Evolutionary conservation across 1,140 invertebrate genomes (phyloP), one percentile per base, ranked within the genome.

Genomic region (Trichonephila clavata): DNA sequence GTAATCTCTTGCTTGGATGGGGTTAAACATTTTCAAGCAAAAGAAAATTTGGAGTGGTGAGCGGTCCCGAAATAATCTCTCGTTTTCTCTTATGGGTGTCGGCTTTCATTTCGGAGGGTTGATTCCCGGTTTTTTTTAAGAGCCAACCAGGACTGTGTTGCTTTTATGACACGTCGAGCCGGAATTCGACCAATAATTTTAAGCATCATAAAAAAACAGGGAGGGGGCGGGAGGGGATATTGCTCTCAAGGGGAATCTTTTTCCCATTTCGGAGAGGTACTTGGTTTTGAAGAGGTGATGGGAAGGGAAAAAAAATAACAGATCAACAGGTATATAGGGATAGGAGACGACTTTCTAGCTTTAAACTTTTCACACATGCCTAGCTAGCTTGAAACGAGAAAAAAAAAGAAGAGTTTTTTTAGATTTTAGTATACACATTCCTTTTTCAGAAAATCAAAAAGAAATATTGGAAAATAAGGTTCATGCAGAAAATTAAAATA

Each of bases 141-240:
- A n/a, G 20, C 65, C 43, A 65, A 13, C 18, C 13, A 1, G 57
- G 43, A 16, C 43, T 87, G 59, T n/a, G n/a, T 87, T 87, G 59
- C 80, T 68, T 90, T 92, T 84, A 63, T 83, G 81, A 32, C 32
- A 16, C 50, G 18, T 57, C 27, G 32, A 32, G n/a, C 77, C 90
- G 90, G 90, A 92, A 92, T 84, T 92, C 39, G 90, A 27, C 59
- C 90, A 84, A 92, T 92, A 92, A 92, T 92, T 92, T 92, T 83
- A 89, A 84, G 80, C 39, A 80, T 80, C 90, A 80, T 92, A 84
- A 92, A 92, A 90, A 80, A 50, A 50, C 7, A 50, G 0, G 43
- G 7, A 5, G 50, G 50, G 10, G 50, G 7, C 2, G 27, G 81
- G 57, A 59, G 57, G n/a, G 50, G 83, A 59, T 84, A 84, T 84